Conservation (phyloP, 1,140 invertebrate species). For the Liolophura sinensis region DNA sequence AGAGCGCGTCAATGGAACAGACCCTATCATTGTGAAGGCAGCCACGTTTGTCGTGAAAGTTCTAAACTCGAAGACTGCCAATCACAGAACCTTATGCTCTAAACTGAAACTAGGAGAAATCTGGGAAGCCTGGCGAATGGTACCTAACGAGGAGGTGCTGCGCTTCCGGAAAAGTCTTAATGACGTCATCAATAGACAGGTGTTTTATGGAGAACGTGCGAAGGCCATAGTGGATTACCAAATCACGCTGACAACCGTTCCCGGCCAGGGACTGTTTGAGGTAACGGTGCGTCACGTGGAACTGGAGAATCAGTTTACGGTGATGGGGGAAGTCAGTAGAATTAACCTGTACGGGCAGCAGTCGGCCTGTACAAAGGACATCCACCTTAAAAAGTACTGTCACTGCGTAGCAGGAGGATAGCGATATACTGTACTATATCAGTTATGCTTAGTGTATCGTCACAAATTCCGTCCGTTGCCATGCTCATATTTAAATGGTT, state of each 20-base stretch:
- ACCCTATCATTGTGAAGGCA: constrained; percentile 23
- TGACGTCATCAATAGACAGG: constrained; percentile 37
- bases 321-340: constrained; percentile 51
- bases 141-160: constrained; percentile 29
- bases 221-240: constrained; percentile 39
- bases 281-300: constrained; percentile 33
- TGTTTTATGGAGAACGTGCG: constrained; percentile 29
- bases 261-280: constrained; percentile 52
- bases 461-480: no score
- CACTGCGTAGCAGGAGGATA: constrained; percentile 28
- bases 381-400: constrained; percentile 50
- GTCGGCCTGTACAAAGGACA: constrained; percentile 42
- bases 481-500: no score
- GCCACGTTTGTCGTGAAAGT: constrained; percentile 26
- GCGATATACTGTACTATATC: no score
- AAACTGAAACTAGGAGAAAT: constrained; percentile 17
- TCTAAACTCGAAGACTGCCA: constrained; percentile 17
- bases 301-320: constrained; percentile 15
- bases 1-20: constrained; percentile 18
- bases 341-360: constrained; percentile 51
- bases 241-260: constrained; percentile 43
- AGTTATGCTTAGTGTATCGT: no score
- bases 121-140: constrained; percentile 16
- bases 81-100: constrained; percentile 8
- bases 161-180: constrained; percentile 35